A percentile compares a stretch with the other conserved stretches of the same genome.
phyloP scores from a whole-genome alignment of 2,888 invertebrate species.

The Peribatodes rhomboidaria region DNA sequence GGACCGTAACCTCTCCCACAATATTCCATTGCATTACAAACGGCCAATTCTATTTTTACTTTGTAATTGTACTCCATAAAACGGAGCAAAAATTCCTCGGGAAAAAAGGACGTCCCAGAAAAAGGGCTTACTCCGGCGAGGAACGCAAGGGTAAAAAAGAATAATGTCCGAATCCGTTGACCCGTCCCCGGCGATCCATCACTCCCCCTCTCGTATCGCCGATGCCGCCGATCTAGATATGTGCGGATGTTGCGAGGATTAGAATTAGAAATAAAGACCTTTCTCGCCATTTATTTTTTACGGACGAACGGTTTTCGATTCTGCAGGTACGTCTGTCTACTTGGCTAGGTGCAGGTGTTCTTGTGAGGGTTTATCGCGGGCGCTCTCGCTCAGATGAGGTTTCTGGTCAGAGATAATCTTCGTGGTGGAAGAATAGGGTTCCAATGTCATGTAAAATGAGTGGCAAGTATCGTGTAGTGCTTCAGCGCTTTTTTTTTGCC shows the following conservation, averaged over 20 bases:
- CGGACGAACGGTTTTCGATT: slow-evolving; percentile 29
- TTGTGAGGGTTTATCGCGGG: not conserved
- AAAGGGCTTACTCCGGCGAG: slow-evolving; percentile 85
- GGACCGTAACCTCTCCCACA: slow-evolving; percentile 59
- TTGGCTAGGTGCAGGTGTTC: not conserved
- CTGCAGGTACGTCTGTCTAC: slow-evolving; percentile 11
- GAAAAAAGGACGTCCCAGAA: slow-evolving; percentile 84
- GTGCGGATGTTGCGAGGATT: slow-evolving; percentile 80
- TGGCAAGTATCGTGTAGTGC: not conserved
- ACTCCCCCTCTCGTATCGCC: slow-evolving; percentile 82
- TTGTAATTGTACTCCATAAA: slow-evolving; percentile 86
- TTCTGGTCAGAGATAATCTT: not conserved
- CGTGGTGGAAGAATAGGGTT: not conserved
- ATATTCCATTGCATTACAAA: slow-evolving; percentile 78
- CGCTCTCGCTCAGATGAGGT: not conserved
- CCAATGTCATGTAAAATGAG: not conserved
- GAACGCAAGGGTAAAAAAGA: slow-evolving; percentile 87
- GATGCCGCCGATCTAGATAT: slow-evolving; percentile 60
- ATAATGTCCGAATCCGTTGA: slow-evolving; percentile 88
- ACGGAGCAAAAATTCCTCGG: slow-evolving; percentile 80
- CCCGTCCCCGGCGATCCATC: slow-evolving; percentile 87
- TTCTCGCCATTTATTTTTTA: slow-evolving; percentile 54
- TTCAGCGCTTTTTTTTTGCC: no score
- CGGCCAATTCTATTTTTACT: slow-evolving; percentile 83
- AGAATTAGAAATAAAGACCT: slow-evolving; percentile 65